phyloP scores from a whole-genome alignment of 2,888 invertebrate genomes.

The Onchidella celtica region DNA sequence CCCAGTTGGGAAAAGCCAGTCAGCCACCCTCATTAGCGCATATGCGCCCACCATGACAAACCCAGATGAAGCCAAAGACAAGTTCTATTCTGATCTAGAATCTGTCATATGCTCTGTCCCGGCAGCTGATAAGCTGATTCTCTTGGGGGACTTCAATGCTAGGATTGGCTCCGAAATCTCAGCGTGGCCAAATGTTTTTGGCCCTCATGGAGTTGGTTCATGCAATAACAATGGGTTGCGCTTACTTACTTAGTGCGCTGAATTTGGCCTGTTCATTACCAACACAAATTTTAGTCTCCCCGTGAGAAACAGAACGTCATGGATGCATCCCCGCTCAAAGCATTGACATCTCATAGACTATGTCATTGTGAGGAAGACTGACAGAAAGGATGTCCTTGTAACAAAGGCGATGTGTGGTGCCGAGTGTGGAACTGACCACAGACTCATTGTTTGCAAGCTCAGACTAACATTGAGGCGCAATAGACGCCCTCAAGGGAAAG shows the following conservation, averaged over 20 bases:
- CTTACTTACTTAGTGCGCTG: conserved; percentile 21
- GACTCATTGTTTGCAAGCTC: conserved; percentile 26
- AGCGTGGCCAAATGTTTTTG: background rate
- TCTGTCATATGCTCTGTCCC: background rate
- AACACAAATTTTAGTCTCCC: conserved; percentile 20
- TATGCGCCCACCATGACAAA: background rate
- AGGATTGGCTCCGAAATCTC: conserved; percentile 1
- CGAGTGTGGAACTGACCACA: conserved; percentile 42
- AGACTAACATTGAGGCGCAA: too few species aligned
- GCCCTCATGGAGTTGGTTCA: conserved; percentile 9
- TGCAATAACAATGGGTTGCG: conserved; percentile 33
- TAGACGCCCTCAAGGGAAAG: too few species aligned
- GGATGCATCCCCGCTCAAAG: conserved; percentile 41
- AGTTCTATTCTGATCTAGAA: background rate
- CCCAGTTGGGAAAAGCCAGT: background rate
- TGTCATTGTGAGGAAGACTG: too few species aligned
- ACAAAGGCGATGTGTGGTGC: conserved; percentile 49
- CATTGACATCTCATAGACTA: conserved; percentile 46
- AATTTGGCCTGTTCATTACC: conserved; percentile 7
- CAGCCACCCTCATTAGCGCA: background rate
- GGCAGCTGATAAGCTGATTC: background rate
- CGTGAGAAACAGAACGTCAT: conserved; percentile 31
- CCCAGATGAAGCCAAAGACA: background rate
- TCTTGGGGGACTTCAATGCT: conserved; percentile 20
- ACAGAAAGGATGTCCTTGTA: too few species aligned